Conservation (phyloP, 2,797 vertebrate genomes). For the Alcedo quadribrachys region DNA sequence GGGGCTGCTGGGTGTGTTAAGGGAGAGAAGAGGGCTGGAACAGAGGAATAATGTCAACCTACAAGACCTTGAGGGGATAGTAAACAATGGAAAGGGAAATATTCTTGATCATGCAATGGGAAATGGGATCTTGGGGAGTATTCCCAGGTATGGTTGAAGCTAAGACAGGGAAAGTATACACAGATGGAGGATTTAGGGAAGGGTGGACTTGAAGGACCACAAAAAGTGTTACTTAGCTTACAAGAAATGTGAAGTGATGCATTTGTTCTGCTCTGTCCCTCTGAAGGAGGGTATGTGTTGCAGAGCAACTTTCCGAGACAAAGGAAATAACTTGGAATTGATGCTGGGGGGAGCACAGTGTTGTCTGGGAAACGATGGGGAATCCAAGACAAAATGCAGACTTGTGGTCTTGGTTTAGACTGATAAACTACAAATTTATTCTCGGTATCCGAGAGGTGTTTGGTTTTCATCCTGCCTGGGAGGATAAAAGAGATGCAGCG, state of each 20-base stretch:
- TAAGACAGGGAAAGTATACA: background rate
- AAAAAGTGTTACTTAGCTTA: background rate
- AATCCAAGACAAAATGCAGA: rapidly evolving
- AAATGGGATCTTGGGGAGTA: background rate
- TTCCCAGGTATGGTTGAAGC: background rate
- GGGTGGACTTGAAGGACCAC: background rate
- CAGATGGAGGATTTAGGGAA: background rate
- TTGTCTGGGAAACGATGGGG: background rate
- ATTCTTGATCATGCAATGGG: background rate
- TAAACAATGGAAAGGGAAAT: background rate
- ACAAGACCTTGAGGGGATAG: background rate
- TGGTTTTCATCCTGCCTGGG: slow-evolving; percentile 26
- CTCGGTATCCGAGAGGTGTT: slow-evolving; percentile 24
- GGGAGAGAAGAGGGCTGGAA: background rate
- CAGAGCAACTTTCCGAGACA: background rate
- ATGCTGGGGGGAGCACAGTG: background rate
- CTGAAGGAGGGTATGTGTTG: rapidly evolving
- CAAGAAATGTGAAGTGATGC: background rate
- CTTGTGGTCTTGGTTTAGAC: background rate
- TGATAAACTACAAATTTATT: slow-evolving; percentile 33
- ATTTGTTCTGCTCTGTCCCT: background rate
- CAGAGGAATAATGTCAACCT: background rate
- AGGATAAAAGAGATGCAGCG: slow-evolving; percentile 30
- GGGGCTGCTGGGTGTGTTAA: background rate
- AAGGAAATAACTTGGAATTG: background rate